Evolutionary conservation across 2,113 vertebrate genomes (phyloP), one percentile per base, ranked within the genome.

Genomic region (Pseudolaguvia tuberculata): DNA sequence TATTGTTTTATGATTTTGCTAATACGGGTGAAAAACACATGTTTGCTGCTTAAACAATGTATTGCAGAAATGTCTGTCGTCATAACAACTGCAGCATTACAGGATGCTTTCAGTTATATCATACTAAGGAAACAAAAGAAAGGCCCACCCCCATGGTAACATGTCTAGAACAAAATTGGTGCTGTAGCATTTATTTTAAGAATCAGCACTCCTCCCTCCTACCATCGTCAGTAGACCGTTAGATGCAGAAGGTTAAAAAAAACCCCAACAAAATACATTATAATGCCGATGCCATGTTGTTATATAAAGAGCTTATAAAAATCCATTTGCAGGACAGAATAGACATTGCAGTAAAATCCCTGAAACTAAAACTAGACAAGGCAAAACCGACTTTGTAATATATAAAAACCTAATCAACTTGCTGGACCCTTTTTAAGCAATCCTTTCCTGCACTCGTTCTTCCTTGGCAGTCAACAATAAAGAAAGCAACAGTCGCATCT

Each of bases 1-100:
- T 42, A 7, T 42, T 42, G 1, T 42, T 35, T 35, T 35, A n/a
- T n/a, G n/a, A n/a, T n/a, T n/a, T n/a, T 42, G 1, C 39, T 42
- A 42, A 42, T 35, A 35, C 31, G 6, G 31, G 31, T 23, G 23
- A 5, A 59, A 21, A 35, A 82, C 83, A 77, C 71, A 42, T 79
- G 73, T 58, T 72, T 45, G 73, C 85, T 83, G 84, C 78, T 67
- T 80, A 86, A 83, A 78, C 51, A 63, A 35, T n/a, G n/a, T n/a
- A n/a, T n/a, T n/a, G n/a, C 27, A 45, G 70, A 42, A 71, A 75
- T 78, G 81, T 84, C 83, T 84, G 86, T 90, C 88, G 86, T 87
- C 82, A 89, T 86, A 84, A 87, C 88, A 86, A 89, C 88, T 48
- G 68, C 72, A 82, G 73, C 78, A 78, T 72, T 79, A 65, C 78